phyloP scores from a whole-genome alignment of 2,113 vertebrate genomes.

The Athene cunicularia region DNA sequence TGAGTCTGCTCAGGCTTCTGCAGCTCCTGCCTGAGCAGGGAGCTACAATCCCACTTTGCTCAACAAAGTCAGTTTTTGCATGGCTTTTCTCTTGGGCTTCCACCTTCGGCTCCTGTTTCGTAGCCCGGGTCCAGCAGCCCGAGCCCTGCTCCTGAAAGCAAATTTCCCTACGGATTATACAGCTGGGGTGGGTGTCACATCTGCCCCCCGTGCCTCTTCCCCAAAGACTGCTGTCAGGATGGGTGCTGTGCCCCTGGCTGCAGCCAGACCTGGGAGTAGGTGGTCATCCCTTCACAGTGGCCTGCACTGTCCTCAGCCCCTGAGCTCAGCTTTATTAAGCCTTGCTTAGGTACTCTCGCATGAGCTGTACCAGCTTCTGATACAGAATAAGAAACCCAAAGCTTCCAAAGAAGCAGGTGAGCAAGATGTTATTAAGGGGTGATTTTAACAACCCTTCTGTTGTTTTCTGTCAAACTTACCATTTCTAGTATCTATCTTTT shows the following conservation, averaged over 20 bases:
- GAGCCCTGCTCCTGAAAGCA: not conserved
- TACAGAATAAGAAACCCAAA: not conserved
- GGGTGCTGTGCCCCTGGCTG: not conserved
- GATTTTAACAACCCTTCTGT: not conserved
- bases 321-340: not conserved
- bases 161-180: not conserved
- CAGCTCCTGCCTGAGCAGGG: not conserved
- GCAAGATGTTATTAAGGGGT: not conserved
- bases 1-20: not conserved
- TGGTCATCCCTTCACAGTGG: not conserved
- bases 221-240: not conserved
- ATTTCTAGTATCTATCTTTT: not conserved
- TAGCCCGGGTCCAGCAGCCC: rapidly evolving
- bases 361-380: not conserved
- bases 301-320: not conserved
- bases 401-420: not conserved
- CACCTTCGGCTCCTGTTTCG: not conserved
- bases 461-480: not conserved
- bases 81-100: not conserved
- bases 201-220: not conserved
- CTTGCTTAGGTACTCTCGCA: not conserved
- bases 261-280: not conserved
- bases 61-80: not conserved
- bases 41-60: not conserved
- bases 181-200: not conserved